These are phyloP conservation scores for Epinotia nisella DNA, from an alignment of 2,888 invertebrate genomes.

Conservation along the genomic window DNA sequence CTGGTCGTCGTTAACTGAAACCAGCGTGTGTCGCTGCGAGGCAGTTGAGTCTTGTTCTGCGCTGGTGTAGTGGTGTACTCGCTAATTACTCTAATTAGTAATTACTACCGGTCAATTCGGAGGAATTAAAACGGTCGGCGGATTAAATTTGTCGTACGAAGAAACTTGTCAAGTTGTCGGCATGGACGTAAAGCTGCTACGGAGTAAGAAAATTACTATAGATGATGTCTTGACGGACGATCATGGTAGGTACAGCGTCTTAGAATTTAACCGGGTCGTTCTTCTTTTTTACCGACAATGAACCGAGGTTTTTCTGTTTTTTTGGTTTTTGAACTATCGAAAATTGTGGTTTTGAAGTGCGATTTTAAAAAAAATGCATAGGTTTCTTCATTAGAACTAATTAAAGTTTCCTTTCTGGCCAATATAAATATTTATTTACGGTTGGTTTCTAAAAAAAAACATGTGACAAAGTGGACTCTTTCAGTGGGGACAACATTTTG, in stretches of 20 bases:
- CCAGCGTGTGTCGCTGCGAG: slow-evolving; percentile 48
- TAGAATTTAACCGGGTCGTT: not conserved
- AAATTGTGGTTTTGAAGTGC: no score
- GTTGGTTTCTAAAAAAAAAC: no score
- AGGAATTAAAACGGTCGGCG: slow-evolving; percentile 45
- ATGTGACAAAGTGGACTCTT: no score
- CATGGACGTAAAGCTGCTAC: slow-evolving; percentile 12
- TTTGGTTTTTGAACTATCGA: no score
- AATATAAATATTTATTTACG: no score
- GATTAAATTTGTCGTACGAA: not conserved
- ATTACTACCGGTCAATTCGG: slow-evolving; percentile 47
- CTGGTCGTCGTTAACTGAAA: not conserved
- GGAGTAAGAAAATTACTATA: not conserved
- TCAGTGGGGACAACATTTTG: no score
- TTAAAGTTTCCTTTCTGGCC: no score
- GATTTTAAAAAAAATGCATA: no score
- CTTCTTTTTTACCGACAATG: no score
- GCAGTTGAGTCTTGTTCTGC: slow-evolving; percentile 50
- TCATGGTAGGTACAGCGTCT: not conserved
- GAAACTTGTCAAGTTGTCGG: not conserved
- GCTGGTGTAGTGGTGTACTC: slow-evolving; percentile 26
- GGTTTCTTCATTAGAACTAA: no score
- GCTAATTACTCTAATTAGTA: slow-evolving; percentile 26
- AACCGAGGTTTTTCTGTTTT: no score
- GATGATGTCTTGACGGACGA: not conserved